These are phyloP conservation scores for Scophthalmus maximus DNA, from an alignment of 2,113 vertebrate genomes.

Conservation along the genomic window DNA sequence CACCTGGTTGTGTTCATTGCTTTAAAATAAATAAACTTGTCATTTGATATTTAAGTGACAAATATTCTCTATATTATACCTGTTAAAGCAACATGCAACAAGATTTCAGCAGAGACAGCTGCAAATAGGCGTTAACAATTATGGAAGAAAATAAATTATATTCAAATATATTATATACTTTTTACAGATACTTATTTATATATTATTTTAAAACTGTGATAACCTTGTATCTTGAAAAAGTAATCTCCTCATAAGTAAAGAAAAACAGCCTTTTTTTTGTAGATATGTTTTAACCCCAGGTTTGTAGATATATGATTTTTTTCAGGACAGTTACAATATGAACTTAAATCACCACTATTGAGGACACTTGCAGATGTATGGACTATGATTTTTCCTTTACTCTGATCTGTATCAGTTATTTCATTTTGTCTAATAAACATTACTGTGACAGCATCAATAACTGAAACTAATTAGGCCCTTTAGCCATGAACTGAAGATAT, in stretches of 20 bases:
- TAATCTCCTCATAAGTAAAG: background rate
- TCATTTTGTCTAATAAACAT: constrained; percentile 23
- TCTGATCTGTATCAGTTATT: constrained; percentile 12
- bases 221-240: no score
- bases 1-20: constrained; percentile 8
- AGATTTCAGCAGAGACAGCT: background rate
- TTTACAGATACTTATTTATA: no score
- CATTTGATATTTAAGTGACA: constrained; percentile 35
- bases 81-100: background rate
- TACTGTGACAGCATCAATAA: constrained; percentile 41
- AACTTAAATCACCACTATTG: background rate
- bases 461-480: constrained; percentile 36
- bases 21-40: constrained; percentile 33
- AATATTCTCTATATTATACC: background rate
- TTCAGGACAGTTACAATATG: background rate
- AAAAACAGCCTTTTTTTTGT: background rate
- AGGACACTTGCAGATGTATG: background rate
- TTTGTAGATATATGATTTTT: background rate
- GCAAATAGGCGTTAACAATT: background rate
- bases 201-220: background rate
- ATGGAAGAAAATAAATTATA: background rate
- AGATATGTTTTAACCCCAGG: background rate
- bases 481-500: constrained; percentile 30
- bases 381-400: background rate
- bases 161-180: background rate